Percentiles rank a stretch among this genome's conserved stretches.
Evolutionary conservation across 2,888 invertebrate species (phyloP).

Genomic region (Dendrolimus pini): DNA sequence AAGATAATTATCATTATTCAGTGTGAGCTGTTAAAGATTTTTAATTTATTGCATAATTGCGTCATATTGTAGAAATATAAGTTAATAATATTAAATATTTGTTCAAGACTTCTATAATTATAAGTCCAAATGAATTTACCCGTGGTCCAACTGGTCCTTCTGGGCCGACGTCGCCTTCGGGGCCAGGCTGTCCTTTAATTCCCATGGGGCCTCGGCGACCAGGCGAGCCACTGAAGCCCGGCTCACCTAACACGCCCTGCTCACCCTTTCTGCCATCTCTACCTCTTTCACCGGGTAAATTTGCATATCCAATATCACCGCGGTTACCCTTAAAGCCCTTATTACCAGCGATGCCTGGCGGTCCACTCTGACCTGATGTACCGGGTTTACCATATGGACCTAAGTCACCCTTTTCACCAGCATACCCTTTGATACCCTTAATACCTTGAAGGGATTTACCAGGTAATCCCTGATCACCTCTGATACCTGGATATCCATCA

Average conservation of each 20-base stretch:
- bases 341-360: conserved; percentile 79
- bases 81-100: not conserved
- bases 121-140: conserved; percentile 39
- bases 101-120: too few relatives aligned
- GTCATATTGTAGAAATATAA: not conserved
- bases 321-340: conserved; percentile 72
- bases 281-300: conserved; percentile 56
- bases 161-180: conserved; percentile 75
- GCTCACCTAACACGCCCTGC: conserved; percentile 74
- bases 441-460: conserved; percentile 51
- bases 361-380: conserved; percentile 59
- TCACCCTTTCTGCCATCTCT: conserved; percentile 50
- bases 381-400: conserved; percentile 81
- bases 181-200: conserved; percentile 53
- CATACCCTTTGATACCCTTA: conserved; percentile 80
- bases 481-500: conserved; percentile 43
- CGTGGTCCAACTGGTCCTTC: conserved; percentile 74
- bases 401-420: conserved; percentile 79
- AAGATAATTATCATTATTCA: too few relatives aligned
- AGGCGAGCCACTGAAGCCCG: conserved; percentile 75
- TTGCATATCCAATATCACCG: conserved; percentile 67
- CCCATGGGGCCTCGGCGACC: conserved; percentile 71
- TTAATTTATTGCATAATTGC: too few relatives aligned
- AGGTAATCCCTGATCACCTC: conserved; percentile 48
- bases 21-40: too few relatives aligned